Conservation (phyloP, 2,888 invertebrate species). For the Eristalinus aeneus region DNA sequence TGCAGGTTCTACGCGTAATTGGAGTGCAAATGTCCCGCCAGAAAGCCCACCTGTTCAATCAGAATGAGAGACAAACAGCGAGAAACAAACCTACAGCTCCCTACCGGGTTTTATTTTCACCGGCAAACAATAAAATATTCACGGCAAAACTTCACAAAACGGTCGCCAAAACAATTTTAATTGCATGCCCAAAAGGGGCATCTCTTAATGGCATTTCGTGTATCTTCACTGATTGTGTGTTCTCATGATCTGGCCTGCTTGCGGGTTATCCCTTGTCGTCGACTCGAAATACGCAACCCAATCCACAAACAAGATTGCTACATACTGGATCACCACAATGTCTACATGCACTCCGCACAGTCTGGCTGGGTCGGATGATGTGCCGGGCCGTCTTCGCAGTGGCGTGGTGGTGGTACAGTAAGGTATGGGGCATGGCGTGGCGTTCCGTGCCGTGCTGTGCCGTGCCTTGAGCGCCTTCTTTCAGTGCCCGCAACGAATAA, state of each 20-base stretch:
- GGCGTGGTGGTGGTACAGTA: background rate
- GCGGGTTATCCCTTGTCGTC: conserved; percentile 20
- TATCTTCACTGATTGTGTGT: conserved; percentile 47
- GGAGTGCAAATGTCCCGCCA: background rate
- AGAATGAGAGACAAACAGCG: background rate
- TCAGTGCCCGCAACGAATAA: conserved; percentile 36
- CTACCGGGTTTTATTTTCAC: background rate
- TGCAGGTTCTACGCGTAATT: background rate
- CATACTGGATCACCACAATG: conserved; percentile 49
- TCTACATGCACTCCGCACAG: conserved; percentile 8
- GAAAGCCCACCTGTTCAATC: background rate
- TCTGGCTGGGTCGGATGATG: conserved; percentile 11
- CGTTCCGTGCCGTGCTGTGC: background rate
- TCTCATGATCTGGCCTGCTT: conserved; percentile 47
- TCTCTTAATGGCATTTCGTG: conserved; percentile 59
- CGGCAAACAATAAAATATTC: conserved; percentile 25
- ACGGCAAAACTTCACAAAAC: conserved; percentile 8
- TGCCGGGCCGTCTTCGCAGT: background rate
- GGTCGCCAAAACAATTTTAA: conserved; percentile 56
- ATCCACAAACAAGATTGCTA: conserved; percentile 48
- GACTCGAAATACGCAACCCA: conserved; percentile 28
- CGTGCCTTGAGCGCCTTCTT: conserved; percentile 9
- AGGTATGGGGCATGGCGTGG: background rate
- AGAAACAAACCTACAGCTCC: background rate
- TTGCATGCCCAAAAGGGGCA: conserved; percentile 62